Evolutionary conservation across 1,140 invertebrate genomes (phyloP).

Genomic region (Harlomillsia oculata): DNA sequence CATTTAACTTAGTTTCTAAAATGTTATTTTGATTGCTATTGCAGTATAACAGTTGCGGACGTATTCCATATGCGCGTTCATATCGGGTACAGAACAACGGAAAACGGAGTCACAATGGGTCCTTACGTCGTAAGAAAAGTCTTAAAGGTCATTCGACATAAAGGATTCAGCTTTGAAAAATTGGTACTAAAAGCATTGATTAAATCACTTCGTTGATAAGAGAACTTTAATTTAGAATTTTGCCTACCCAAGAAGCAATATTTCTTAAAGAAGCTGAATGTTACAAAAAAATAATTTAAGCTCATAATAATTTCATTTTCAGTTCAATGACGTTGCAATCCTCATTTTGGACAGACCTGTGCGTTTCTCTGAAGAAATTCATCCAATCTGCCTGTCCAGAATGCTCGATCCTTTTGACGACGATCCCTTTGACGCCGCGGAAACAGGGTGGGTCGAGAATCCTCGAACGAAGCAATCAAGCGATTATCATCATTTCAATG

Average conservation of each 20-base stretch:
- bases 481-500: slow-evolving; percentile 12
- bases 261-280: too few relatives aligned
- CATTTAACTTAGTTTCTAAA: too few relatives aligned
- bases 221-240: too few relatives aligned
- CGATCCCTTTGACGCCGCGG: slow-evolving; percentile 4
- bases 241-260: too few relatives aligned
- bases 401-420: not conserved
- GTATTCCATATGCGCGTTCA: slow-evolving; percentile 23
- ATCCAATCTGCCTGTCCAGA: slow-evolving; percentile 69
- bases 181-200: not conserved
- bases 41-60: slow-evolving; percentile 19
- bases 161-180: slow-evolving; percentile 25
- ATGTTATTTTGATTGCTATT: slow-evolving; percentile 1
- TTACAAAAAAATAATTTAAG: not conserved
- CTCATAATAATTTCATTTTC: slow-evolving; percentile 36
- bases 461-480: slow-evolving; percentile 9
- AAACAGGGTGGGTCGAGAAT: slow-evolving; percentile 22
- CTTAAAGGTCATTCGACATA: slow-evolving; percentile 22
- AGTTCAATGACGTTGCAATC: slow-evolving; percentile 78
- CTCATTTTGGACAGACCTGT: slow-evolving; percentile 70
- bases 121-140: slow-evolving; percentile 20
- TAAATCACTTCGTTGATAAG: too few relatives aligned
- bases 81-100: slow-evolving; percentile 16
- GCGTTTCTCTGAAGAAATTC: slow-evolving; percentile 59
- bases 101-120: slow-evolving; percentile 13